Evolutionary conservation across 2,113 vertebrate species (phyloP).

Genomic region (Leptocoma aspasia): DNA sequence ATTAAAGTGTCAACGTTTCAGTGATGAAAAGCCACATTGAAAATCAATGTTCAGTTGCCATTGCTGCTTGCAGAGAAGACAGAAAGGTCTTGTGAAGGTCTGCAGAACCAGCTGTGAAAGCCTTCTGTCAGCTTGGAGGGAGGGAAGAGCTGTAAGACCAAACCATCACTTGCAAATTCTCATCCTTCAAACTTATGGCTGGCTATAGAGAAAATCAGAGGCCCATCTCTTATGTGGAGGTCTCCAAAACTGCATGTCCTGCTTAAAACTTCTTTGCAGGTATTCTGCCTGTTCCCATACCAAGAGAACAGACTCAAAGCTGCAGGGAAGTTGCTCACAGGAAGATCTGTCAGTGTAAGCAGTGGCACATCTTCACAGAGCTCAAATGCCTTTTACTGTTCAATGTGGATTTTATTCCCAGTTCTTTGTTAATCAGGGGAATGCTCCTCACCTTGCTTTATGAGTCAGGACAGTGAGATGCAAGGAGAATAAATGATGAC

Average conservation of each 20-base stretch:
- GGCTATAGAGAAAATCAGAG: background rate
- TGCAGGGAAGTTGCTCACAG: background rate
- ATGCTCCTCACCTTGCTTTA: background rate
- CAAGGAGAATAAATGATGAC: background rate
- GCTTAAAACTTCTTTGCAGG: background rate
- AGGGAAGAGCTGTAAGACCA: background rate
- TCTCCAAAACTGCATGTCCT: background rate
- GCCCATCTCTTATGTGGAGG: background rate
- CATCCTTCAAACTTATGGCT: rapidly evolving
- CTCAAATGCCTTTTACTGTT: background rate
- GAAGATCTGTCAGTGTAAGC: background rate
- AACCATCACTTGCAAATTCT: background rate
- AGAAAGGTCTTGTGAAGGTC: background rate
- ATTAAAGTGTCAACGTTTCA: background rate
- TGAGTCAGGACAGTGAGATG: background rate
- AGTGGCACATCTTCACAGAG: background rate
- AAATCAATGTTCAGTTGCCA: background rate
- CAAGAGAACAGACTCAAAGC: background rate
- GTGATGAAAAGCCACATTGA: background rate
- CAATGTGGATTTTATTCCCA: background rate
- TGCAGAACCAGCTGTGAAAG: background rate
- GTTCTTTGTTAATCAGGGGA: background rate
- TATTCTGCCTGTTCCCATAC: background rate
- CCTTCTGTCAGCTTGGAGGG: background rate
- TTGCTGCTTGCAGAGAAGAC: background rate